phyloP scores from a whole-genome alignment of 2,113 vertebrate genomes.

The Abramis brama region DNA sequence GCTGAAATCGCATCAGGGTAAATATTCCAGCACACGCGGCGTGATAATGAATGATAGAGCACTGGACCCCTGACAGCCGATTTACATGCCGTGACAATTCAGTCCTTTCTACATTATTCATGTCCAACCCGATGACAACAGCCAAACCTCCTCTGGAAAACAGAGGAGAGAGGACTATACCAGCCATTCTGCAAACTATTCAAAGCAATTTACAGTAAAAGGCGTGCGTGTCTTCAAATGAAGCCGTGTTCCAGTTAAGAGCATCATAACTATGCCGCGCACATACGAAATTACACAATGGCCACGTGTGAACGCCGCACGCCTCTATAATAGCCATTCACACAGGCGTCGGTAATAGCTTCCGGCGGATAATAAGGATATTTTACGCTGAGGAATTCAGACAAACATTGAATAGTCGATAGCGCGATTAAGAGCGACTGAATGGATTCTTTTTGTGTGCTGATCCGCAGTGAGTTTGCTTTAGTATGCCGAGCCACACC shows the following conservation, averaged over 20 bases:
- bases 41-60: slow-evolving; percentile 35
- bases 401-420: slow-evolving; percentile 44
- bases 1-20: slow-evolving; percentile 24
- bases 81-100: slow-evolving; percentile 47
- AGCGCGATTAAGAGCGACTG: slow-evolving; percentile 69
- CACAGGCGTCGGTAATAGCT: slow-evolving; percentile 65
- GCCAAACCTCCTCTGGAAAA: not conserved
- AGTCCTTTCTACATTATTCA: slow-evolving; percentile 34
- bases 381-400: slow-evolving; percentile 23
- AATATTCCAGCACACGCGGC: slow-evolving; percentile 20
- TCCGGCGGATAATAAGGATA: slow-evolving; percentile 13
- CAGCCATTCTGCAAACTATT: slow-evolving; percentile 9
- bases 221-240: not conserved
- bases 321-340: slow-evolving; percentile 5
- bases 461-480: slow-evolving; percentile 3
- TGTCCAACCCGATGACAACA: not conserved
- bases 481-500: not conserved
- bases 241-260: slow-evolving; percentile 10
- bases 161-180: not conserved
- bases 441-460: slow-evolving; percentile 49
- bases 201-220: slow-evolving; percentile 37
- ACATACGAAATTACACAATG: not conserved
- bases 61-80: slow-evolving; percentile 3
- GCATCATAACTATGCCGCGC: not conserved
- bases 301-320: not conserved